A percentile compares a stretch with the other conserved stretches of the same genome.
Conservation (phyloP, 2,888 invertebrate genomes). For the Drosophila putrida region DNA sequence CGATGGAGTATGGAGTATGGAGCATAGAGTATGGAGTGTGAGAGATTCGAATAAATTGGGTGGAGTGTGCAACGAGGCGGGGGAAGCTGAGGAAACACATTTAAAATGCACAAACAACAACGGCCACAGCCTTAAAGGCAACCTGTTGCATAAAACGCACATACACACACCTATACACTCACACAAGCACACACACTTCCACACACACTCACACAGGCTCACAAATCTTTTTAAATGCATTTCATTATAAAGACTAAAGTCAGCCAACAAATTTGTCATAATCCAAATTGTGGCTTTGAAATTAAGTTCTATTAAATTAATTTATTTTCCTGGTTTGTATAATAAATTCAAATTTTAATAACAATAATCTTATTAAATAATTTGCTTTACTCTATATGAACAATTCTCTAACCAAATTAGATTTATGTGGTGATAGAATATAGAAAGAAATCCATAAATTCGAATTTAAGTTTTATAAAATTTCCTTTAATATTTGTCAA, state of each 20-base stretch:
- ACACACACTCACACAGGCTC: slow-evolving; percentile 28
- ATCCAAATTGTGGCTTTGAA: neutral
- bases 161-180: slow-evolving; percentile 20
- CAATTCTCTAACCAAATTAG: no score
- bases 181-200: slow-evolving; percentile 20
- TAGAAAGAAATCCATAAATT: no score
- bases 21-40: neutral
- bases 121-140: slow-evolving; percentile 54
- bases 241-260: slow-evolving; percentile 52
- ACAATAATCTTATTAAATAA: no score
- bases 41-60: neutral
- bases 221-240: slow-evolving; percentile 63
- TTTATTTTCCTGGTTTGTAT: no score
- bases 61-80: neutral
- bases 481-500: no score
- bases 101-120: slow-evolving; percentile 51
- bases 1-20: neutral
- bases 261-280: slow-evolving; percentile 41
- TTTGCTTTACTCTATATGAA: no score
- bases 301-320: no score
- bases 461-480: no score
- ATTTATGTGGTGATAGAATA: no score
- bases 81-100: slow-evolving; percentile 36
- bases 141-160: slow-evolving; percentile 68
- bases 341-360: no score